Evolutionary conservation across 2,888 invertebrate genomes (phyloP), one percentile per base, ranked within the genome.

Genomic region (Rotaria sp.): DNA sequence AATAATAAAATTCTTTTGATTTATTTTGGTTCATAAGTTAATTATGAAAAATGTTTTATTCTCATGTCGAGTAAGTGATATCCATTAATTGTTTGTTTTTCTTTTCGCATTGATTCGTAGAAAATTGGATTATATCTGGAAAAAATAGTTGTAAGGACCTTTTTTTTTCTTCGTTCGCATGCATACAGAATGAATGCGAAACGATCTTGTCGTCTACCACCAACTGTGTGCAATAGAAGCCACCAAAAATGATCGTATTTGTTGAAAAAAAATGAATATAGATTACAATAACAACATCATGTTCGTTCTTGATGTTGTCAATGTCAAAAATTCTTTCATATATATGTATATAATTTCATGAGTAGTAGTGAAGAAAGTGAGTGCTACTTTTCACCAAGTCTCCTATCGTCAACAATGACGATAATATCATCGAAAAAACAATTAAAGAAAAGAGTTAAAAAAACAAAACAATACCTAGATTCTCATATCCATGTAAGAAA

Each of bases 221-320:
- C 67, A 38, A 67, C 67, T 67, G 67, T 67, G 67, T 35, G 67
- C 35, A 67, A 38, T 15, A 67, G 67, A 67, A 67, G 67, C 67
- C 67, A 67, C 35, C 2, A 67, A 67, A 35, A 35, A 67, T 35
- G 67, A 7, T 35, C 38, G 35, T 67, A 67, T 67, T 67, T 67
- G 67, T 59, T 59, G 57, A 59, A 59, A 67, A 67, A 67, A 67
- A 30, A 67, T 7, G 67, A 30, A 67, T 67, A 67, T 67, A 67
- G 35, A 67, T 67, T 67, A 67, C 67, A 67, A 67, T 67, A 67
- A 67, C 67, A 67, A 67, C 67, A 67, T 67, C 67, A 38, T 67
- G 35, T 21, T 67, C 35, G 67, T 67, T 67, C 67, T 67, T 67
- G 67, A 35, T 67, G 67, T 67, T 67, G 67, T 67, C 67, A 67